phyloP scores from a whole-genome alignment of 2,888 invertebrate genomes.

The Endotricha flammealis region DNA sequence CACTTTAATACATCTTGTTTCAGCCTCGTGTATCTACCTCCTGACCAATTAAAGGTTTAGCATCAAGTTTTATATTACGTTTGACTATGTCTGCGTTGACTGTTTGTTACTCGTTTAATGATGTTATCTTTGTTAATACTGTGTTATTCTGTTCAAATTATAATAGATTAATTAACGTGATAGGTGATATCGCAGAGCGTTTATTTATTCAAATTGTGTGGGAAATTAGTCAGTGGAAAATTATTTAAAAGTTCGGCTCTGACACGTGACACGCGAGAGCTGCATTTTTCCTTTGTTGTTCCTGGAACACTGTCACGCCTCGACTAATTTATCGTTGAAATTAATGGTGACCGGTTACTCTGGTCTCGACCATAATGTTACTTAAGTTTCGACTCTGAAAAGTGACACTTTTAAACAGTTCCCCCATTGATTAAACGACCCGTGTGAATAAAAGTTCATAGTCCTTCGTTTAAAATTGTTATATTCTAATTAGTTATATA shows the following conservation, averaged over 20 bases:
- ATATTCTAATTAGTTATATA: slow-evolving; percentile 3
- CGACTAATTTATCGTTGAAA: no score
- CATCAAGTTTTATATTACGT: slow-evolving; percentile 2
- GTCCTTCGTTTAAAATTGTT: slow-evolving; percentile 4
- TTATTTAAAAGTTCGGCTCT: no score
- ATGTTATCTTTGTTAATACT: not conserved
- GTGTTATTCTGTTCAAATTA: slow-evolving; percentile 2
- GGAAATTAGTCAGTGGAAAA: no score
- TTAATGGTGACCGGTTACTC: no score
- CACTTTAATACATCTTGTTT: not conserved
- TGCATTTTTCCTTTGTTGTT: no score
- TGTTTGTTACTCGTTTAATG: slow-evolving; percentile 1
- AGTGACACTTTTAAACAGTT: no score
- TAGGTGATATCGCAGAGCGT: not conserved
- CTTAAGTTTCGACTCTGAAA: no score
- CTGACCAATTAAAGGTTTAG: slow-evolving; percentile 16
- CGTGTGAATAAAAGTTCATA: no score
- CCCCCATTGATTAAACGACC: no score
- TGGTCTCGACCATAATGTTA: no score
- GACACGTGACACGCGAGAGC: no score
- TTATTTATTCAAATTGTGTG: slow-evolving; percentile 4
- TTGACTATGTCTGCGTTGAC: not conserved
- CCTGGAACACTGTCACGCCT: no score
- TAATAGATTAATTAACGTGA: not conserved
- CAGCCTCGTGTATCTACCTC: slow-evolving; percentile 16